phyloP scores from a whole-genome alignment of 2,797 vertebrate species.

The Anguilla megastoma region DNA sequence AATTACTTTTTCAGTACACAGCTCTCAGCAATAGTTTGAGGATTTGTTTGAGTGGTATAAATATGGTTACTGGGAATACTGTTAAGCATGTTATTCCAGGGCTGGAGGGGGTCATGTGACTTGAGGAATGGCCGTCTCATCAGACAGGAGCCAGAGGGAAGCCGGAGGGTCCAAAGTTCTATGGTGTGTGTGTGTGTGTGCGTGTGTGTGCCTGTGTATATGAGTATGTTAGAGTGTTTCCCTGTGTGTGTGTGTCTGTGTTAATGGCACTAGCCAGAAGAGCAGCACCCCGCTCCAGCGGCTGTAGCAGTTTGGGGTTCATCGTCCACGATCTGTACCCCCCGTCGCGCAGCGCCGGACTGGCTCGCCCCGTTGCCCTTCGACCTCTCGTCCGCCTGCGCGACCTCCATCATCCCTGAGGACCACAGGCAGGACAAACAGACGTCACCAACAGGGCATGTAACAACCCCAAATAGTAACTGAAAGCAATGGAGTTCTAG shows the following conservation, averaged over 20 bases:
- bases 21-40: slow-evolving; percentile 64
- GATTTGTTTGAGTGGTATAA: slow-evolving; percentile 79
- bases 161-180: slow-evolving; percentile 28
- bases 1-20: slow-evolving; percentile 66
- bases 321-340: slow-evolving; percentile 95
- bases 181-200: slow-evolving; percentile 35
- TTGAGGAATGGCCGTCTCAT: slow-evolving; percentile 80
- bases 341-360: slow-evolving; percentile 78
- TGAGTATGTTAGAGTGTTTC: background rate
- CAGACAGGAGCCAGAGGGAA: slow-evolving; percentile 42
- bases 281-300: slow-evolving; percentile 85
- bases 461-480: too few species aligned
- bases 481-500: too few species aligned
- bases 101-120: slow-evolving; percentile 67
- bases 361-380: slow-evolving; percentile 90
- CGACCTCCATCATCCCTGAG: slow-evolving; percentile 95
- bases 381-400: slow-evolving; percentile 89
- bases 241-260: slow-evolving; percentile 38
- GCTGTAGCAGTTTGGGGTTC: slow-evolving; percentile 83
- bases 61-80: slow-evolving; percentile 75
- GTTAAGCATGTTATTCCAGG: slow-evolving; percentile 79
- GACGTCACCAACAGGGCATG: too few species aligned
- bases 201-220: background rate
- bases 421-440: background rate
- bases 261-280: slow-evolving; percentile 82